Evolutionary conservation across 2,888 invertebrate genomes (phyloP), one percentile per base, ranked within the genome.

Genomic region (Epinotia brunnichana): DNA sequence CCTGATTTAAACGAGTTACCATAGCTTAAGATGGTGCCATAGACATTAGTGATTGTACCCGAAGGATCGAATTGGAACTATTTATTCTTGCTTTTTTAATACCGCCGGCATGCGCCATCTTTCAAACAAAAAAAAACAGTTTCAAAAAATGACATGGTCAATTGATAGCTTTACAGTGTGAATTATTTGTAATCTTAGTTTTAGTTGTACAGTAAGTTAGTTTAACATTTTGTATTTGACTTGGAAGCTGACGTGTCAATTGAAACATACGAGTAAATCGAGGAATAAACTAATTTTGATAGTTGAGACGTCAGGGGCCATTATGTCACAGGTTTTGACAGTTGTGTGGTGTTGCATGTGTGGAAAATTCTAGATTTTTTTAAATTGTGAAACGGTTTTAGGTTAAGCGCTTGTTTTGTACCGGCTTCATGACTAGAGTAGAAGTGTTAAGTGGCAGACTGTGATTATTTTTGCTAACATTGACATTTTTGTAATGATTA

Each of bases 381-480:
- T 73, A 76, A 74, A 73, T 29, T 63, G 71, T 73, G 74, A 66
- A 68, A 62, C 56, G 64, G 70, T 67, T 61, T 63, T 70, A 71
- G 59, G 56, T 56, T 69, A 73, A 69, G 64, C 57, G 72, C 35
- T 61, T 61, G 69, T 74, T 53, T 74, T 74, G 56, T 76, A 72
- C 70, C 64, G 48, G 68, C 68, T 71, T 72, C 29, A 29, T 74
- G 71, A 77, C 62, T 79, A 74, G 76, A 76, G 76, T 76, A 73
- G 72, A 68, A 39, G 67, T 75, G 75, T 81, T 79, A 90, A 90
- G 92, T 91, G 91, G 91, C 89, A 86, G 90, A 91, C 92, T 92
- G 92, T 92, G 93, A 92, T 93, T 93, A 90, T 92, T 90, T 90
- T 92, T 92, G 92, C 92, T 92, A 92, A 92, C 92, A 91, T 92